Base-by-base conservation (phyloP, 2,113 vertebrate genomes). In the Gyps fulvus region DNA sequence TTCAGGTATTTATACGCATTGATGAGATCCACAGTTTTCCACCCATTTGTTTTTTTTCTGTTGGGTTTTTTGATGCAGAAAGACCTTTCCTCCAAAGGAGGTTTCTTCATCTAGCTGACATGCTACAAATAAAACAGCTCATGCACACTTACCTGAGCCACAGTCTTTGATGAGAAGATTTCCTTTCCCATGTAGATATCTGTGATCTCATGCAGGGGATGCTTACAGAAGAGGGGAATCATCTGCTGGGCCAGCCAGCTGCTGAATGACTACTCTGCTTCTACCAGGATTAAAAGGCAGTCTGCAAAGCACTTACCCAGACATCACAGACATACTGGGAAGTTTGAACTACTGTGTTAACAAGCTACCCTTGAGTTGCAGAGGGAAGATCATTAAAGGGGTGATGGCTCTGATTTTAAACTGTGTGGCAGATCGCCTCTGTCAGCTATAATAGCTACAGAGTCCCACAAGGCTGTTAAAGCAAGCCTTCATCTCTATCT, bases 311-410 rank as follows among this genome's bases (percentile, higher is more conserved):
- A 76, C 38, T 96, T 82, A 59, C 26, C 2, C 21, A 82, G 45
- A 70, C 42, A 85, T 42, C 65, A 82, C 70, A 92, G 69, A 86
- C 66, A 31, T 43, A 82, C 58, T 92, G 32, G n/a, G 57, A 91
- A 90, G 42, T 71, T 72, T 88, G 66, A 85, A 76, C 57, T 85
- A 57, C 73, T 78, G 29, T 76, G 38, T 61, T 95, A 93, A 88
- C 83, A 95, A 93, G 55, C 58, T 90, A 57, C 29, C 34, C 12
- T 80, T 90, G 58, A 80, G 49, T 63, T 77, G 43, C 58, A 90
- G 83, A 69, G 67, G 22, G 26, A 87, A 85, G 67, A 80, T 80
- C 49, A 61, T 95, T 93, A 92, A 76, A 77, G 45, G 34, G 34
- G 17, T 80, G 52, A 65, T 49, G 61, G 49, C 57, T 88, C 78